phyloP scores from a whole-genome alignment of 2,113 vertebrate species.

The Caloenas nicobarica region DNA sequence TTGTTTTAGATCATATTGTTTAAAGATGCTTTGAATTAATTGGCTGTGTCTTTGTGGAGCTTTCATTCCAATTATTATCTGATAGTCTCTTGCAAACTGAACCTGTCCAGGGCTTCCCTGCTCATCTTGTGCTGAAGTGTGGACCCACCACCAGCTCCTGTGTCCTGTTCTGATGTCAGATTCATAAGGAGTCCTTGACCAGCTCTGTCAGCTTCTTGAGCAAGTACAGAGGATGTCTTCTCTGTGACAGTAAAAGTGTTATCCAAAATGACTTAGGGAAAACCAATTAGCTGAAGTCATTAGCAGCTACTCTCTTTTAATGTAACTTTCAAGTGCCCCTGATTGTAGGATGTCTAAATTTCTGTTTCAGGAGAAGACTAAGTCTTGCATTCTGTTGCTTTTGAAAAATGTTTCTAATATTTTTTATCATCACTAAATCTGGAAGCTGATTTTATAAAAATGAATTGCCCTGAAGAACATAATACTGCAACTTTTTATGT shows the following conservation, averaged over 20 bases:
- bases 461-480: neutral
- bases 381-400: neutral
- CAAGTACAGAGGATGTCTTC: neutral
- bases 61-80: neutral
- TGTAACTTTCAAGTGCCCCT: neutral
- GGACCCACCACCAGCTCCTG: accelerated
- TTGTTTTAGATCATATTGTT: neutral
- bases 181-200: neutral
- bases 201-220: neutral
- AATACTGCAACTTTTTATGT: neutral
- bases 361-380: neutral
- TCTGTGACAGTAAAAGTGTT: neutral
- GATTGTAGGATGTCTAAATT: neutral
- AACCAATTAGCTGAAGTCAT: neutral
- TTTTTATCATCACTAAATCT: neutral
- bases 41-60: neutral
- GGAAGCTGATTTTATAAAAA: neutral
- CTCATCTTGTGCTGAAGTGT: neutral
- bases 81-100: neutral
- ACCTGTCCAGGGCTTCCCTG: neutral
- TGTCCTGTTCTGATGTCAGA: neutral
- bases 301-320: neutral
- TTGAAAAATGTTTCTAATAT: neutral
- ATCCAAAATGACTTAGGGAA: neutral
- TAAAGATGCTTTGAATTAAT: neutral